Conservation (phyloP, 2,113 vertebrate species). For the Nothocercus julius region DNA sequence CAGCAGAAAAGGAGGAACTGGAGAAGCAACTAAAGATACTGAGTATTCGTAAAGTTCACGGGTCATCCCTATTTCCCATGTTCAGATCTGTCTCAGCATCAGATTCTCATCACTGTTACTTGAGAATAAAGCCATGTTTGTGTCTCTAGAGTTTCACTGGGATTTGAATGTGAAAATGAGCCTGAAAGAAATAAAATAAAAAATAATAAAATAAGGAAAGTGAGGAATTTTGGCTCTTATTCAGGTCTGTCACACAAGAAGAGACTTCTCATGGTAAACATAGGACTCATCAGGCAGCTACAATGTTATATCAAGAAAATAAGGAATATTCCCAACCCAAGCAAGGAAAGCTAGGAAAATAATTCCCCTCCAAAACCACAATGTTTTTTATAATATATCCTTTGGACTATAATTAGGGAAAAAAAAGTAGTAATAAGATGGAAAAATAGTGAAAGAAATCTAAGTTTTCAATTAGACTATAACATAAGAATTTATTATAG, state of each 20-base stretch:
- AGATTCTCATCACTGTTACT: not conserved
- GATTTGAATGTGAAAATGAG: not conserved
- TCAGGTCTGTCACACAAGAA: not conserved
- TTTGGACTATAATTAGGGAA: not conserved
- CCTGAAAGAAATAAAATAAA: not conserved
- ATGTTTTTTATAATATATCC: not conserved
- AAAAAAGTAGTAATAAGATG: not conserved
- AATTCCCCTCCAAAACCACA: not conserved
- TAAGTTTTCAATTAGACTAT: conserved; percentile 36
- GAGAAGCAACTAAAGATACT: not conserved
- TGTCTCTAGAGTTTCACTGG: not conserved
- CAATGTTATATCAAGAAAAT: not conserved
- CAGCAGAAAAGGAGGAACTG: not conserved
- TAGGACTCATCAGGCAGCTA: not conserved
- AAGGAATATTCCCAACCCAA: not conserved
- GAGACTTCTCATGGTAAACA: not conserved
- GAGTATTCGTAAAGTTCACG: not conserved
- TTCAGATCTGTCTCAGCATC: not conserved
- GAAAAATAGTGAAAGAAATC: conserved; percentile 18
- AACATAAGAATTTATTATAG: conserved; percentile 36
- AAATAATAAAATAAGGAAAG: not conserved
- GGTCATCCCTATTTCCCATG: not conserved
- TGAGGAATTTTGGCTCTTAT: not conserved
- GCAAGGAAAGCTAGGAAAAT: not conserved
- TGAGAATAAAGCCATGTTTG: not conserved